A percentile compares a stretch with the other conserved stretches of the same genome.
Evolutionary conservation across 2,888 invertebrate genomes (phyloP).

Genomic region (Xestia xanthographa): DNA sequence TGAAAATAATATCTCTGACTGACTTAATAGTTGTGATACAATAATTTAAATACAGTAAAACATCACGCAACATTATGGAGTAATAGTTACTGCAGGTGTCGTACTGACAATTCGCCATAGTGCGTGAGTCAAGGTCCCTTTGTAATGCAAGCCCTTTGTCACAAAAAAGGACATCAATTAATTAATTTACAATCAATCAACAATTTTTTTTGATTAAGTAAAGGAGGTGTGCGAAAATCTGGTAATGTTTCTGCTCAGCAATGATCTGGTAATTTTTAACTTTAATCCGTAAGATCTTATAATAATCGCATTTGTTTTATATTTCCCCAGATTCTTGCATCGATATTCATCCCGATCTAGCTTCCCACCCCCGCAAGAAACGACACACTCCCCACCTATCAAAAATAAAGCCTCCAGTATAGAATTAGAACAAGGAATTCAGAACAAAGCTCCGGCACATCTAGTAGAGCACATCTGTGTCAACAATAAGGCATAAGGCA

Average conservation of each 20-base stretch:
- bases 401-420: neutral
- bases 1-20: neutral
- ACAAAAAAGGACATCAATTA: neutral
- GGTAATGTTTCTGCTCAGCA: neutral
- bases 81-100: neutral
- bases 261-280: neutral
- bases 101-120: neutral
- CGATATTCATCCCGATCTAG: neutral
- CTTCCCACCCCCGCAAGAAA: neutral
- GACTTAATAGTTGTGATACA: neutral
- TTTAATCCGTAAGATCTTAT: neutral
- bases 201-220: neutral
- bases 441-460: conserved; percentile 42
- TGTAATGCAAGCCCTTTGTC: neutral
- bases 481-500: conserved; percentile 69
- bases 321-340: neutral
- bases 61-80: neutral
- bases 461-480: conserved; percentile 64
- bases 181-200: neutral
- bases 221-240: neutral
- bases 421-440: conserved; percentile 32
- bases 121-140: too few relatives aligned
- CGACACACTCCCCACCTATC: too few relatives aligned
- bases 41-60: neutral
- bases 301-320: neutral